Percentiles rank a stretch among this genome's conserved stretches.
Evolutionary conservation across 2,797 vertebrate species (phyloP).

Genomic region (Scarus forsteni): DNA sequence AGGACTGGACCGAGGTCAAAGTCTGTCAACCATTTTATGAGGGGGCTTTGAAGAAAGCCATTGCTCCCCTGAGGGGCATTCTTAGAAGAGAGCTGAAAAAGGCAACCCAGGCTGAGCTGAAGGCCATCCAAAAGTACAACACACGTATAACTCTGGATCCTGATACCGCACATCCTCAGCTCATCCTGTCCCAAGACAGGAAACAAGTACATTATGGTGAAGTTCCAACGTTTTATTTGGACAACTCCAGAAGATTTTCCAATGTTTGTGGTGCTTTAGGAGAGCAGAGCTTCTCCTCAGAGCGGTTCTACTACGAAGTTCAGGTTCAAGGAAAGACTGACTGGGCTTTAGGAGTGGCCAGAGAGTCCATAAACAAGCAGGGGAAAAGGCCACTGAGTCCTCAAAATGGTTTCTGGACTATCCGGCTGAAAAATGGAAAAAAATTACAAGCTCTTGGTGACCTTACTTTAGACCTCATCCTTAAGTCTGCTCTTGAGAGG

Average conservation of each 20-base stretch:
- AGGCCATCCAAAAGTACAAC: constrained; percentile 17
- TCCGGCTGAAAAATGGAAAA: constrained; percentile 11
- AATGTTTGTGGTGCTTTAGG: fast-evolving
- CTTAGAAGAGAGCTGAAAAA: neutral
- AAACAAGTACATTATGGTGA: constrained; percentile 2
- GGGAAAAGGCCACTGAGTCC: fast-evolving
- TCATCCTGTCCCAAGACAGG: constrained; percentile 27
- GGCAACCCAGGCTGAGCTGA: constrained; percentile 1
- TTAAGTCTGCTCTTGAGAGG: constrained; percentile 1
- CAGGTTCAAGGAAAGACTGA: constrained; percentile 27
- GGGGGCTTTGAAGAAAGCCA: constrained; percentile 8
- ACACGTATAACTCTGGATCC: constrained; percentile 46
- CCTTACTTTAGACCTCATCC: fast-evolving
- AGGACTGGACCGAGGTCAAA: constrained; percentile 1
- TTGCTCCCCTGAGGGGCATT: constrained; percentile 14
- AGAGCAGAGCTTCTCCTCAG: constrained; percentile 27
- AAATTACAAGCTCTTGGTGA: neutral
- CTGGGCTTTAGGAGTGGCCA: constrained; percentile 14
- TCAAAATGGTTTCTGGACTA: neutral
- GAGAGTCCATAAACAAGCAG: constrained; percentile 33
- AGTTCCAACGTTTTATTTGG: neutral
- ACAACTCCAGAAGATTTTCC: constrained; percentile 28
- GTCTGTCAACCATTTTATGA: neutral
- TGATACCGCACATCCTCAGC: neutral
- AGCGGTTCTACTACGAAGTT: constrained; percentile 37